A percentile compares a stretch with the other conserved stretches of the same genome.
Evolutionary conservation across 1,140 invertebrate genomes (phyloP).

Genomic region (Homalodisca vitripennis): DNA sequence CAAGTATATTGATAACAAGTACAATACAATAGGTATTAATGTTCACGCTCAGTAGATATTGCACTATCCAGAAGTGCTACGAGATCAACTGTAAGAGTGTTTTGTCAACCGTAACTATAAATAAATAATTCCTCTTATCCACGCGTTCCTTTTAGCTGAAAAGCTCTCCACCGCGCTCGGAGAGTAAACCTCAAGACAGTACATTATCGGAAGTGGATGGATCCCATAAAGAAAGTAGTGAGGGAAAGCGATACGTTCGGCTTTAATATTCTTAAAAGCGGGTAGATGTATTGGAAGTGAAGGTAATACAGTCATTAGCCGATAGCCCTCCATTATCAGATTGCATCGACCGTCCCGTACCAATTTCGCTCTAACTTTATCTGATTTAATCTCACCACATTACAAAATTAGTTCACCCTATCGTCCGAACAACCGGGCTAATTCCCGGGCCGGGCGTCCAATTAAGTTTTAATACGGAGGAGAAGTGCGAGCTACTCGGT

Average conservation of each 20-base stretch:
- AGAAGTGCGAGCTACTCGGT: background rate
- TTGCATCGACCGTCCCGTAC: slow-evolving; percentile 7
- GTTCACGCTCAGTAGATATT: too few species aligned
- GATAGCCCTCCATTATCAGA: slow-evolving; percentile 18
- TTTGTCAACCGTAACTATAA: too few species aligned
- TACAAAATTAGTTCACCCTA: slow-evolving; percentile 17
- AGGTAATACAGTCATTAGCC: slow-evolving; percentile 24
- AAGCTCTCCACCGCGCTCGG: too few species aligned
- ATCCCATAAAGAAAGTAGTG: background rate
- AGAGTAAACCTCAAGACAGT: background rate
- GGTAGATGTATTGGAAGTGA: background rate
- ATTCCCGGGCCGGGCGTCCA: background rate
- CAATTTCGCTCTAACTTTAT: background rate
- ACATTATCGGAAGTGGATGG: background rate
- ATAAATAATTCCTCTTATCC: too few species aligned
- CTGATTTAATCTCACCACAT: slow-evolving; percentile 25
- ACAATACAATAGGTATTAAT: too few species aligned
- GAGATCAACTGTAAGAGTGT: too few species aligned
- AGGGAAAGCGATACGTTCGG: background rate
- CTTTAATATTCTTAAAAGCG: background rate
- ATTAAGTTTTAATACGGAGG: slow-evolving; percentile 13
- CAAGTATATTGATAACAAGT: too few species aligned
- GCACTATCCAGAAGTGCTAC: too few species aligned
- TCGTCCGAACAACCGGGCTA: background rate
- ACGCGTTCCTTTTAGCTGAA: too few species aligned